These are phyloP conservation scores for Orthonevra nobilis DNA, from an alignment of 2,888 invertebrate genomes.

Conservation along the genomic window DNA sequence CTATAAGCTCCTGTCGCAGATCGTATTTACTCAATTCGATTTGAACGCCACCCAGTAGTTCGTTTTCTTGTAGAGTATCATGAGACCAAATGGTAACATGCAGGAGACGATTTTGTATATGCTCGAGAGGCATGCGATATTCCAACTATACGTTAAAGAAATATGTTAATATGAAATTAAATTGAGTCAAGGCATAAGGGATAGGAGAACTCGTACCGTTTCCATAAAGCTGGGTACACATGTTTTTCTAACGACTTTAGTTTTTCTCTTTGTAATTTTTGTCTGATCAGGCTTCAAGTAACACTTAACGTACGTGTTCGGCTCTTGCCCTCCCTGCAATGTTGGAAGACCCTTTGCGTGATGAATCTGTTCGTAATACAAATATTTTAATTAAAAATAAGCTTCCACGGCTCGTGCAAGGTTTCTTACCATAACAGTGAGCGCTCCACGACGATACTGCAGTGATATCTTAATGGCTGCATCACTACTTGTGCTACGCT, in stretches of 20 bases:
- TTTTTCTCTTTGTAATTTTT: slow-evolving; percentile 97
- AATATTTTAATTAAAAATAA: too few relatives aligned
- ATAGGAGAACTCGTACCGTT: slow-evolving; percentile 86
- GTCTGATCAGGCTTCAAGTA: slow-evolving; percentile 95
- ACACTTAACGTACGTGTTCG: slow-evolving; percentile 93
- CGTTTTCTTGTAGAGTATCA: slow-evolving; percentile 95
- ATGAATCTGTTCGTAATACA: slow-evolving; percentile 81
- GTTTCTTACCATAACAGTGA: slow-evolving; percentile 87
- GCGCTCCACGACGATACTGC: slow-evolving; percentile 87
- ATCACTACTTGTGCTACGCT: slow-evolving; percentile 78
- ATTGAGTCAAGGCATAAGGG: background rate
- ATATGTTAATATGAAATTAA: too few relatives aligned
- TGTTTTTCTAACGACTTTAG: slow-evolving; percentile 94
- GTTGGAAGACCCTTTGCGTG: slow-evolving; percentile 94
- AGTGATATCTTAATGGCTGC: slow-evolving; percentile 87
- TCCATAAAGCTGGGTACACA: slow-evolving; percentile 99
- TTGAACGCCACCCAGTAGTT: slow-evolving; percentile 95
- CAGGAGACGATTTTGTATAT: slow-evolving; percentile 87
- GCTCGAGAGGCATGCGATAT: slow-evolving; percentile 91
- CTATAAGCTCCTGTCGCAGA: slow-evolving; percentile 88
- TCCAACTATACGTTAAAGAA: slow-evolving; percentile 85
- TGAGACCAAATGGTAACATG: slow-evolving; percentile 98
- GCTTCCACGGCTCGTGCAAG: too few relatives aligned
- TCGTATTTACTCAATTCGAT: slow-evolving; percentile 88
- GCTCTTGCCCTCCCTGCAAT: slow-evolving; percentile 90